Evolutionary conservation across 2,113 vertebrate species (phyloP), one percentile per base, ranked within the genome.

Genomic region (Miniopterus natalensis): DNA sequence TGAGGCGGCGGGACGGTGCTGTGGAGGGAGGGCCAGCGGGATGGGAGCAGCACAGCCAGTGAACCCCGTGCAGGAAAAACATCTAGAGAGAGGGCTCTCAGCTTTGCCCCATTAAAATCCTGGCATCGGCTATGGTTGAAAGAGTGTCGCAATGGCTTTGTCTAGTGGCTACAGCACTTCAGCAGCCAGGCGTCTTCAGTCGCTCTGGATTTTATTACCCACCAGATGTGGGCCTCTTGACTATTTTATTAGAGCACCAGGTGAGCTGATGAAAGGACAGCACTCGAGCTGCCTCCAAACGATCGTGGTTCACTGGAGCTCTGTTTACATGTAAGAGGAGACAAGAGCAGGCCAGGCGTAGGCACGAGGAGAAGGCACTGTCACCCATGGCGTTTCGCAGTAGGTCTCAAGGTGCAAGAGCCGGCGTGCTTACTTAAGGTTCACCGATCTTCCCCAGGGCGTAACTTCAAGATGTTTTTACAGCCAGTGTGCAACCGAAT

Each of bases 151-250:
- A 0, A 71, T 75, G 79, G 68, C 94, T 97, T 85, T 93, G 79
- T 96, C 49, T 95, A 15, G 71, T 90, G 85, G 73, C 73, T 10
- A 18, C 51, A 55, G 55, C 78, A 12, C 53, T 71, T 93, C 27
- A 40, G 63, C 88, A 95, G 51, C 68, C 49, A 83, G 92, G 9
- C 40, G 0, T 92, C 84, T 81, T 83, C 88, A 59, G 57, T 85
- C 23, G 7, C 47, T 90, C 94, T 97, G 94, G 88, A 36, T 97
- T 97, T 96, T 95, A 96, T 97, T 96, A 93, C 63, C 85, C 85
- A 79, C 73, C 96, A 97, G 95, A 97, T 97, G 97, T 94, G 90
- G 68, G 88, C 73, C 83, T 90, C 83, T 84, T 63, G 85, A 91
- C 70, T 90, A 53, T 95, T 96, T 96, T 95, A 93, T 88, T 94